phyloP scores from a whole-genome alignment of 2,113 vertebrate species.

The Epinephelus fuscoguttatus region DNA sequence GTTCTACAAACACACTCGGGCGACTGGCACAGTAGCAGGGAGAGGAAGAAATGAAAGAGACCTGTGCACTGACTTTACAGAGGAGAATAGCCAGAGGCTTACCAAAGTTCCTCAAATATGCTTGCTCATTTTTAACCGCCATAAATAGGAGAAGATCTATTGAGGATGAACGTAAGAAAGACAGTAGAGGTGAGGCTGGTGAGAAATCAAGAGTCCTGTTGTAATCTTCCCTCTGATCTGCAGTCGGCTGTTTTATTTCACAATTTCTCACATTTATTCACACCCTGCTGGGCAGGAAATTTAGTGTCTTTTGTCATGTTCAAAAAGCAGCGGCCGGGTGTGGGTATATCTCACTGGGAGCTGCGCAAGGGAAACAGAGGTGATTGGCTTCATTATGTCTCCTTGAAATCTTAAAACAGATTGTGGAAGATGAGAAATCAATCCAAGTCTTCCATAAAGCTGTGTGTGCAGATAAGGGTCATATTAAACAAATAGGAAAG shows the following conservation, averaged over 20 bases:
- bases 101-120: conserved; percentile 46
- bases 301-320: conserved; percentile 52
- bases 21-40: conserved; percentile 14
- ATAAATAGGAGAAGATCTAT: conserved; percentile 46
- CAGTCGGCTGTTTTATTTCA: conserved; percentile 37
- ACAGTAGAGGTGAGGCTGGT: conserved; percentile 45
- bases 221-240: conserved; percentile 52
- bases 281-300: conserved; percentile 50
- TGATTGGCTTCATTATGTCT: conserved; percentile 56
- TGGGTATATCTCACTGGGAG: conserved; percentile 28
- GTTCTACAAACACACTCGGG: conserved; percentile 54
- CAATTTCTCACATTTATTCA: conserved; percentile 41
- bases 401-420: conserved; percentile 59
- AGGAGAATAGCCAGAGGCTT: conserved; percentile 62
- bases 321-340: conserved; percentile 10
- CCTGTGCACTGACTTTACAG: conserved; percentile 38
- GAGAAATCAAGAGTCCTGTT: conserved; percentile 27
- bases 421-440: conserved; percentile 53
- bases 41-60: conserved; percentile 43
- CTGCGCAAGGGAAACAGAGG: conserved; percentile 32
- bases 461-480: conserved; percentile 14
- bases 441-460: conserved; percentile 27
- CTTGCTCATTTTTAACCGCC: conserved; percentile 21
- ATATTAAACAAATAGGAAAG: conserved; percentile 19
- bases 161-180: conserved; percentile 28